A percentile compares a stretch with the other conserved stretches of the same genome.
Conservation (phyloP, 2,888 invertebrate genomes). For the Protophormia terraenovae region DNA sequence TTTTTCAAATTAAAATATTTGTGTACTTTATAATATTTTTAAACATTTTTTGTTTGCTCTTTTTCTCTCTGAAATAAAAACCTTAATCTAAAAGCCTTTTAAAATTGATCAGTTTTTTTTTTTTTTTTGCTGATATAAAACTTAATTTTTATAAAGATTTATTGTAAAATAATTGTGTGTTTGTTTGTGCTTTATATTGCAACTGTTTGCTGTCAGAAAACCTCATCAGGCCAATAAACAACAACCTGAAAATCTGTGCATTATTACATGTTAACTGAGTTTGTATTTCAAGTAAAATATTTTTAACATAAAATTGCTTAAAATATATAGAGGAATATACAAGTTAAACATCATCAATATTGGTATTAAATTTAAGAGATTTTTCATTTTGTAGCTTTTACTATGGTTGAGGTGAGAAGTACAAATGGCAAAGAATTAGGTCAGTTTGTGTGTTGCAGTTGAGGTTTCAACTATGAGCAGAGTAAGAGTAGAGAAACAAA, state of each 20-base stretch:
- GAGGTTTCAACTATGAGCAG: background rate
- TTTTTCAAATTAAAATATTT: background rate
- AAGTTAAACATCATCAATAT: background rate
- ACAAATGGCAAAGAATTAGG: background rate
- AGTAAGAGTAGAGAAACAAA: background rate
- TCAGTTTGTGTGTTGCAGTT: constrained; percentile 2
- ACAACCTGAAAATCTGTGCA: background rate
- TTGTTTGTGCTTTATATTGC: background rate
- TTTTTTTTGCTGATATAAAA: too few species aligned
- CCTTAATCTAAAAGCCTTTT: background rate
- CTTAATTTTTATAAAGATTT: background rate
- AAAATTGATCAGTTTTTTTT: background rate
- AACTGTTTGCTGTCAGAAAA: background rate
- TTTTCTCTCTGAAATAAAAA: background rate
- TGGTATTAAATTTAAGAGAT: background rate
- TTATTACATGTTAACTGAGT: constrained; percentile 17
- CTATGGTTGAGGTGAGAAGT: background rate
- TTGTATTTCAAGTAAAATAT: background rate
- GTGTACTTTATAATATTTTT: background rate
- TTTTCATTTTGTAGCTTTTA: background rate
- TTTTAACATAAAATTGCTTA: too few species aligned
- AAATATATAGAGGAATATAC: too few species aligned
- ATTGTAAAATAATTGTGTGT: background rate
- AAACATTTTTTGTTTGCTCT: background rate
- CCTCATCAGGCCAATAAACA: constrained; percentile 12